Evolutionary conservation across 2,797 vertebrate genomes (phyloP).

Genomic region (Anguilla anguilla): DNA sequence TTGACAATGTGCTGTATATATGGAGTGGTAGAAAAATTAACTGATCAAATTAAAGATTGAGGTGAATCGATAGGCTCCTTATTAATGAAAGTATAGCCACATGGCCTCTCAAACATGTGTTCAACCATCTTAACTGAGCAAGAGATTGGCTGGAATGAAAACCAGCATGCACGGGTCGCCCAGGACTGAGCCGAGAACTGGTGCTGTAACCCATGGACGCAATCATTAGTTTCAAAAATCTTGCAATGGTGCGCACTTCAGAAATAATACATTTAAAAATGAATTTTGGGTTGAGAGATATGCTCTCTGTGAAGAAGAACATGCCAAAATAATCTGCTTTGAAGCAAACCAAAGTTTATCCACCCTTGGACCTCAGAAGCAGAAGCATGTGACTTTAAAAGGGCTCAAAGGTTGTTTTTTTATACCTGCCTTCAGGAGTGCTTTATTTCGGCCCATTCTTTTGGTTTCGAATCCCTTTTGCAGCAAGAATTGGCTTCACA

Average conservation of each 20-base stretch:
- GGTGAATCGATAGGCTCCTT: no score
- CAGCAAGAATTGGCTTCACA: not conserved
- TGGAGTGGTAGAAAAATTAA: no score
- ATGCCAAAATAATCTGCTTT: not conserved
- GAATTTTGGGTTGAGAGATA: not conserved
- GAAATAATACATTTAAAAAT: not conserved
- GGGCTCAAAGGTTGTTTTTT: not conserved
- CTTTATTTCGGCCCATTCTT: not conserved
- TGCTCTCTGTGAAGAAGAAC: not conserved
- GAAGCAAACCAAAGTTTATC: not conserved
- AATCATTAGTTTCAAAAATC: constrained; percentile 47
- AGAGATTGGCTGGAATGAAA: no score
- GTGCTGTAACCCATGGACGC: constrained; percentile 47
- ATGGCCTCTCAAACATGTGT: no score
- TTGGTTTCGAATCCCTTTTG: not conserved
- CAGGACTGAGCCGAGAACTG: constrained; percentile 41
- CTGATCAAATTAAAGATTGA: no score
- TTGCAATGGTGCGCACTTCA: not conserved
- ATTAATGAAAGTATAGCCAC: no score
- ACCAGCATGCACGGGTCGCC: no score
- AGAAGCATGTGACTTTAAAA: not conserved
- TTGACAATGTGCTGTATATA: no score
- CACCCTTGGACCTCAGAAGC: not conserved
- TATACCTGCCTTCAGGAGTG: not conserved
- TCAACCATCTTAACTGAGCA: no score